Percentiles rank a stretch among this genome's conserved stretches.
Conservation (phyloP, 2,888 invertebrate genomes). For the Seladonia tumulorum region DNA sequence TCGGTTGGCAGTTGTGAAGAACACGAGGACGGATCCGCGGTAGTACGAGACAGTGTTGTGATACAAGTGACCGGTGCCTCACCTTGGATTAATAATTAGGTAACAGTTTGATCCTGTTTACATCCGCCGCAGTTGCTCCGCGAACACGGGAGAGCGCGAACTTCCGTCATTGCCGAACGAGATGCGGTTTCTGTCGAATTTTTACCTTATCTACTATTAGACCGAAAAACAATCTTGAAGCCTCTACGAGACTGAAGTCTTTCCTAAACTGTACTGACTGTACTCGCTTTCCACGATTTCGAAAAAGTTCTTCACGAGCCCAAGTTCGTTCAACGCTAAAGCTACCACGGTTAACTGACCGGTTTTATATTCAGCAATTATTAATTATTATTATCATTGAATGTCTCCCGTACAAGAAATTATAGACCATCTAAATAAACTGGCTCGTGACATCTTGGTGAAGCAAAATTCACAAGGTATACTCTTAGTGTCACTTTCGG, state of each 20-base stretch:
- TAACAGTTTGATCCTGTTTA: constrained; percentile 51
- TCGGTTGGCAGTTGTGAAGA: background rate
- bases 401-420: no score
- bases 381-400: no score
- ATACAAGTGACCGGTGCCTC: constrained; percentile 65
- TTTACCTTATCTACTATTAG: background rate
- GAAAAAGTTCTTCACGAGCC: background rate
- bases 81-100: constrained; percentile 73
- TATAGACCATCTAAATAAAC: no score
- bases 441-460: no score
- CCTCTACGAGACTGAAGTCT: background rate
- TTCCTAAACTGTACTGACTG: no score
- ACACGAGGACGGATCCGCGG: background rate
- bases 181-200: background rate
- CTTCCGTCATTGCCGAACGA: constrained; percentile 13
- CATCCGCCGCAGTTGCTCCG: background rate
- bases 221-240: background rate
- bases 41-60: constrained; percentile 67
- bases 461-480: no score
- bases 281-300: background rate
- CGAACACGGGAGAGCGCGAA: background rate
- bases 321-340: background rate
- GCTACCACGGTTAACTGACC: no score
- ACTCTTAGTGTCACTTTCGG: no score
- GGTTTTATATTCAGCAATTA: no score